phyloP scores from a whole-genome alignment of 2,797 vertebrate species.

The Danio jaintianensis region DNA sequence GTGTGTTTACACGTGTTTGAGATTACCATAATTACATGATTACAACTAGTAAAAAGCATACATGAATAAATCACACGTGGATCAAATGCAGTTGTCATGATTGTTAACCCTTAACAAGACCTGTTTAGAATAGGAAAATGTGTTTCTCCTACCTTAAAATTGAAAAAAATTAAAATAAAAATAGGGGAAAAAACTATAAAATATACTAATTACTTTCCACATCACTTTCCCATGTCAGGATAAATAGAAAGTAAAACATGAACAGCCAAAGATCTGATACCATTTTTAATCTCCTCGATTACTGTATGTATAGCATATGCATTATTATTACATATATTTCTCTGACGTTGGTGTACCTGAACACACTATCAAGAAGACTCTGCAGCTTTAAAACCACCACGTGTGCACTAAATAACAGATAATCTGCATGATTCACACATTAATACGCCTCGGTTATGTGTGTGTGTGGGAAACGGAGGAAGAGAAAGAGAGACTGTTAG shows the following conservation, averaged over 20 bases:
- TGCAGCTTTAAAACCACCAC: neutral
- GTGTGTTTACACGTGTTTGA: too few species aligned
- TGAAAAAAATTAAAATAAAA: too few species aligned
- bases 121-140: neutral
- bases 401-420: neutral
- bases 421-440: neutral
- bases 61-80: neutral
- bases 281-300: neutral
- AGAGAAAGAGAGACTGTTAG: constrained; percentile 33
- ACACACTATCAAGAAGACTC: neutral
- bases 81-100: neutral
- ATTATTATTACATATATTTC: neutral
- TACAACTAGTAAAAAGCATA: too few species aligned
- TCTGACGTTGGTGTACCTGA: neutral
- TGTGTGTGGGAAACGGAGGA: constrained; percentile 38
- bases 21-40: too few species aligned
- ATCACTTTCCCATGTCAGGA: neutral
- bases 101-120: neutral
- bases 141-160: neutral
- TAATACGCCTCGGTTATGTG: constrained; percentile 11
- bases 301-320: neutral
- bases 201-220: neutral
- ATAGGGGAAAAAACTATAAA: too few species aligned
- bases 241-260: neutral
- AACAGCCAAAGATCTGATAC: neutral